Conservation (phyloP, 2,797 vertebrate genomes). For the Crenichthys baileyi region DNA sequence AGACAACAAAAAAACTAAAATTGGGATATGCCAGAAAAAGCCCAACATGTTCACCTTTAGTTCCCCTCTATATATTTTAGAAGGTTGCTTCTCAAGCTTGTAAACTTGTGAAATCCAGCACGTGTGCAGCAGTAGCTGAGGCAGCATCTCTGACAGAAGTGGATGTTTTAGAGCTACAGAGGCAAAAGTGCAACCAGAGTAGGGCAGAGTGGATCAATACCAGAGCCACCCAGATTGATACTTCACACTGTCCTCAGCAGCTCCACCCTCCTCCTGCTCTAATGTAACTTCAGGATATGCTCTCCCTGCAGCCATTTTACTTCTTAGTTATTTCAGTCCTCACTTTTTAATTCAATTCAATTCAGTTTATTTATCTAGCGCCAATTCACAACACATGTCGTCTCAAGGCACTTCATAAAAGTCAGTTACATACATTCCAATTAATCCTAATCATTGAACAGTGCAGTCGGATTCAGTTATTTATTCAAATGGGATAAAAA, state of each 20-base stretch:
- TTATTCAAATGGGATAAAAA: no score
- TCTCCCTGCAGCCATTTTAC: slow-evolving; percentile 53
- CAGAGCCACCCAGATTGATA: slow-evolving; percentile 71
- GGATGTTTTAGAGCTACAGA: slow-evolving; percentile 50
- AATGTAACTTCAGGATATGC: slow-evolving; percentile 65
- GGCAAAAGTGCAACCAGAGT: slow-evolving; percentile 68
- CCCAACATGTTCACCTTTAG: neutral
- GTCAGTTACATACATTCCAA: no score
- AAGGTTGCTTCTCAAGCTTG: neutral
- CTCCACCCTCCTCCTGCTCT: slow-evolving; percentile 66
- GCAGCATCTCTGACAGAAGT: slow-evolving; percentile 55
- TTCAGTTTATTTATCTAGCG: no score
- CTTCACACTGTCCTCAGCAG: slow-evolving; percentile 66
- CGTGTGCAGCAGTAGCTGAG: slow-evolving; percentile 42
- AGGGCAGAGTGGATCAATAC: slow-evolving; percentile 75
- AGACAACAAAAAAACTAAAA: neutral
- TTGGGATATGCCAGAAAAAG: neutral
- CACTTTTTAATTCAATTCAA: neutral
- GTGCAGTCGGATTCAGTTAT: no score
- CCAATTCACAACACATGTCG: no score
- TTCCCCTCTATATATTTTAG: neutral
- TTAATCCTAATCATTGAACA: no score
- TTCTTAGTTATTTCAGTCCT: slow-evolving; percentile 47
- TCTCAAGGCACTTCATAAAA: no score
- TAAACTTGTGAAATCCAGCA: slow-evolving; percentile 9